These are phyloP conservation scores for Synergus itoensis DNA, from an alignment of 2,888 invertebrate species.

Conservation along the genomic window DNA sequence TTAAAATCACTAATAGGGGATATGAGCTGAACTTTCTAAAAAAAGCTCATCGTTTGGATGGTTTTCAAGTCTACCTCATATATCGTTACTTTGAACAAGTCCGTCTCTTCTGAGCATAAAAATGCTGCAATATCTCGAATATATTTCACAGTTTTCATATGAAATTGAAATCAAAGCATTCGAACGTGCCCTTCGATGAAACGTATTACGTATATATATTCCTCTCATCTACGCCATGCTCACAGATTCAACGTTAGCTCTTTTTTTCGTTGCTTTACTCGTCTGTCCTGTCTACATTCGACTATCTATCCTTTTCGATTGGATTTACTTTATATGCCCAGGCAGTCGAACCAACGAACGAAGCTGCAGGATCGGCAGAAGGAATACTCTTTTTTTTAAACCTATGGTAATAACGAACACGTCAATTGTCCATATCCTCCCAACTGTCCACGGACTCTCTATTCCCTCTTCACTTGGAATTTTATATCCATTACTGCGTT, in stretches of 20 bases:
- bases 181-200: conserved; percentile 36
- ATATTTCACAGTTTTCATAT: conserved; percentile 17
- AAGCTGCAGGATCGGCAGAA: conserved; percentile 36
- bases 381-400: conserved; percentile 49
- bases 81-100: conserved; percentile 30
- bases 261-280: conserved; percentile 22
- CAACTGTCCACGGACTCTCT: conserved; percentile 50
- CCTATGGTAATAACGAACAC: conserved; percentile 65
- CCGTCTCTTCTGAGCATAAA: conserved; percentile 34
- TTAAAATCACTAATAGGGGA: neutral
- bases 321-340: conserved; percentile 29
- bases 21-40: neutral
- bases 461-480: conserved; percentile 31
- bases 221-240: conserved; percentile 34
- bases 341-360: conserved; percentile 11
- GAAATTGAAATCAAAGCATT: conserved; percentile 38
- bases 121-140: conserved; percentile 25
- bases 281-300: conserved; percentile 29
- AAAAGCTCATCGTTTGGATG: conserved; percentile 26
- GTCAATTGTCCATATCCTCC: conserved; percentile 64
- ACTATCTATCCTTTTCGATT: conserved; percentile 40
- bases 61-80: neutral
- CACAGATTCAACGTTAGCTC: conserved; percentile 26
- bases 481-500: conserved; percentile 36
- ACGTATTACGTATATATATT: conserved; percentile 14